Evolutionary conservation across 2,888 invertebrate genomes (phyloP), one percentile per base, ranked within the genome.

Genomic region (Dendrolimus houi): DNA sequence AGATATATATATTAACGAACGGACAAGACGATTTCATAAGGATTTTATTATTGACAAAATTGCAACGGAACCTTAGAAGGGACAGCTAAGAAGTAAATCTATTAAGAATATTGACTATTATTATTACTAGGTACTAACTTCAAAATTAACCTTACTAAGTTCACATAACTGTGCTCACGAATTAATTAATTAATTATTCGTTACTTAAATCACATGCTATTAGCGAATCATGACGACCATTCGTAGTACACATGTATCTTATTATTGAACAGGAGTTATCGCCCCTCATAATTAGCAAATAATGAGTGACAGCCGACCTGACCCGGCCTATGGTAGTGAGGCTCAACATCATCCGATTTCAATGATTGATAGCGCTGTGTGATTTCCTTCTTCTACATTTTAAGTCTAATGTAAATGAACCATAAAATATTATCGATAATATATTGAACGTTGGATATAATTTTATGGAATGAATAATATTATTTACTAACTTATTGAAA

Each of bases 251-350:
- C 29, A 29, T 29, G 29, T 29, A 29, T 47, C 47, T 47, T 47
- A 47, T 47, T 47, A 47, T 12, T 47, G 47, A 47, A 9, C 47
- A 47, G 47, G 9, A 57, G 42, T 60, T 65, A 68, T 66, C 63
- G 54, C 55, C 56, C 54, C 55, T 54, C 60, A 57, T 62, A 62
- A 64, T 67, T 64, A 68, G 61, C 57, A 60, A 62, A 60, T 59
- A 59, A 58, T 56, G 55, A 54, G 47, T 9, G 47, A 55, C 56
- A 61, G 54, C 53, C 58, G 62, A 61, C 59, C 57, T 52, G 57
- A 61, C 59, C 57, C 52, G 57, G 64, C 64, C 67, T 17, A 47
- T 47, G 47, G 12, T 47, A 12, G 14, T 41, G 56, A 54, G 55
- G 58, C 59, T 62, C 63, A 58, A 60, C 58, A 59, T 54, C 62